Conservation (phyloP, 2,888 invertebrate genomes). For the Pristionchus entomophagus region DNA sequence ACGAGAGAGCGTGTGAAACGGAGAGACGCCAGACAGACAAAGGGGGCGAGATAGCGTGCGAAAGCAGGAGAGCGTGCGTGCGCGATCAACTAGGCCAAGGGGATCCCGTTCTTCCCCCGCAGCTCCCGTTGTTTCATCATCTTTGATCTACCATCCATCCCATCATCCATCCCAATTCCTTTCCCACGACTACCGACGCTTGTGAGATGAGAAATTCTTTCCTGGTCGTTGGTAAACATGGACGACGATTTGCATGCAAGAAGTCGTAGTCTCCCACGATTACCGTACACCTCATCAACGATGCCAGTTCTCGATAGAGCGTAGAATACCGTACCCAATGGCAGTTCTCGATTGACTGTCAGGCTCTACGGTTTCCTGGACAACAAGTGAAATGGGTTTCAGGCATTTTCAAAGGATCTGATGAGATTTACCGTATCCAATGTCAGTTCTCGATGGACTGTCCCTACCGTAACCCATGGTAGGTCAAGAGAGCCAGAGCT, state of each 20-base stretch:
- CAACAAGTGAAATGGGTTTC: too few relatives aligned
- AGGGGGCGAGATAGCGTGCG: too few relatives aligned
- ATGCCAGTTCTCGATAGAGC: too few relatives aligned
- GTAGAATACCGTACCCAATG: too few relatives aligned
- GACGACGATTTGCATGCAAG: neutral
- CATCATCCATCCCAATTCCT: too few relatives aligned
- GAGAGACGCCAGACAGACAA: too few relatives aligned
- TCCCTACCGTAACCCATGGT: too few relatives aligned
- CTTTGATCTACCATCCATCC: conserved; percentile 24
- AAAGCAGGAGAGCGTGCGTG: neutral
- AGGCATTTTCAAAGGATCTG: too few relatives aligned
- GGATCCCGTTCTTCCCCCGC: neutral
- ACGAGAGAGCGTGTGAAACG: neutral
- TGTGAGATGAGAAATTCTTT: neutral
- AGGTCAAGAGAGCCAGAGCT: neutral
- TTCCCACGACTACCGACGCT: neutral
- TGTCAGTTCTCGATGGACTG: too few relatives aligned
- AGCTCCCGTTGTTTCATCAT: neutral
- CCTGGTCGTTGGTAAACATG: neutral
- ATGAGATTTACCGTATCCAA: too few relatives aligned
- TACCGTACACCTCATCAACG: neutral
- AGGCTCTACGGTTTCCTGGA: too few relatives aligned
- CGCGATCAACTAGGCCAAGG: conserved; percentile 8
- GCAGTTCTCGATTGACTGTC: too few relatives aligned
- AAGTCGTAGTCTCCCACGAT: neutral